Evolutionary conservation across 2,113 vertebrate species (phyloP).

Genomic region (Platysteira castanea): DNA sequence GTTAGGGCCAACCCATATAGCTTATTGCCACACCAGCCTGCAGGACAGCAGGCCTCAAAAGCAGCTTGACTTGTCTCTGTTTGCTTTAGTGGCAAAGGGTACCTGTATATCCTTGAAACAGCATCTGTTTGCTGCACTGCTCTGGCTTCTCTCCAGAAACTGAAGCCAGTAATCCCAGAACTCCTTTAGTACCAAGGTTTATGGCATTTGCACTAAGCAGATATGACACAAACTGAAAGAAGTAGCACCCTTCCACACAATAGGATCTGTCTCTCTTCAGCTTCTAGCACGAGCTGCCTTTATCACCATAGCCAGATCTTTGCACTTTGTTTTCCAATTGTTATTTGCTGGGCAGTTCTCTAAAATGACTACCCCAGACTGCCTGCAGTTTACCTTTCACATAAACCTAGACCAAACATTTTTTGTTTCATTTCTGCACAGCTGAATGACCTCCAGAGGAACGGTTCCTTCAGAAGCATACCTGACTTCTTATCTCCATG

Average conservation of each 20-base stretch:
- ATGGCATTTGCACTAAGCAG: background rate
- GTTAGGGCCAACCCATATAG: background rate
- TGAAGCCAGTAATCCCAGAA: background rate
- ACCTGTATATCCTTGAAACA: background rate
- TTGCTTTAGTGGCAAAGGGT: background rate
- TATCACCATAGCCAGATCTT: background rate
- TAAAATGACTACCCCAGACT: background rate
- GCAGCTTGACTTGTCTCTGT: background rate
- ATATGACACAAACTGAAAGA: background rate
- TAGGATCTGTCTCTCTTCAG: background rate
- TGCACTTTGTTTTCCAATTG: background rate
- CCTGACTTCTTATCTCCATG: background rate
- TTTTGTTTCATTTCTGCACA: background rate
- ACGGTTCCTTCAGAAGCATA: background rate
- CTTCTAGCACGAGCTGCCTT: background rate
- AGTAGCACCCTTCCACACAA: background rate
- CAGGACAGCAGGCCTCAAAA: background rate
- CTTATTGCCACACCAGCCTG: background rate
- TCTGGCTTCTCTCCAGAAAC: background rate
- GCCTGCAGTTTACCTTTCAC: background rate
- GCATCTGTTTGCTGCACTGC: background rate
- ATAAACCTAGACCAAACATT: background rate
- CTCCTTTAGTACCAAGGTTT: background rate
- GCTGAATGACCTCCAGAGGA: background rate
- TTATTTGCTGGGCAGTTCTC: background rate